Evolutionary conservation across 2,113 vertebrate species (phyloP).

Genomic region (Anarrhichthys ocellatus): DNA sequence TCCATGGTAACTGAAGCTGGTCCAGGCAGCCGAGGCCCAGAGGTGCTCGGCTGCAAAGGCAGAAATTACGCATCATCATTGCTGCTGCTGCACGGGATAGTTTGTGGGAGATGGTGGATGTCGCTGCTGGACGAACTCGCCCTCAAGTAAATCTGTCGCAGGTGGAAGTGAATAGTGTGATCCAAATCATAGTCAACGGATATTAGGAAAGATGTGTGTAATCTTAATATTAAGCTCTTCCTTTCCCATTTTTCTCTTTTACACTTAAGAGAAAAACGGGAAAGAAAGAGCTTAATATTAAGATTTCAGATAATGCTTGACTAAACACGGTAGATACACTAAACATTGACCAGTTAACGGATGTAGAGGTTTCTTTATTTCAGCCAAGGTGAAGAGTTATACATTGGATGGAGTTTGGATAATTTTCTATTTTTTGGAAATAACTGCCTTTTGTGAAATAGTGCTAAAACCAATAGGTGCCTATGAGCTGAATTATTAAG

Average conservation of each 20-base stretch:
- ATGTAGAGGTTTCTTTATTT: background rate
- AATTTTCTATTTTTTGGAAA: background rate
- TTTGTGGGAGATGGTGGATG: background rate
- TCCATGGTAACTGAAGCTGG: conserved; percentile 79
- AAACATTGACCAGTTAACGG: background rate
- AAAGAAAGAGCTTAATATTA: background rate
- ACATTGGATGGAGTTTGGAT: background rate
- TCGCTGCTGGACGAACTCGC: background rate
- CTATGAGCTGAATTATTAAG: background rate
- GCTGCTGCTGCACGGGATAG: conserved; percentile 38
- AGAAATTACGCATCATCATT: conserved; percentile 62
- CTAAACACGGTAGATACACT: background rate
- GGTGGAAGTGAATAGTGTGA: background rate
- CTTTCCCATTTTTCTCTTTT: too few species aligned
- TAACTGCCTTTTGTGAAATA: background rate
- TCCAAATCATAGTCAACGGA: background rate
- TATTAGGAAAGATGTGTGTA: background rate
- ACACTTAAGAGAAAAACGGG: background rate
- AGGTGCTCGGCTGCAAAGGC: conserved; percentile 61
- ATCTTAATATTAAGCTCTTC: too few species aligned
- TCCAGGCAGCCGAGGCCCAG: conserved; percentile 57
- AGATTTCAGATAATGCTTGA: background rate
- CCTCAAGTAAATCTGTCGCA: background rate
- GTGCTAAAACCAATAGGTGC: background rate
- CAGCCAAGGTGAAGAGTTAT: background rate